Base-by-base conservation (phyloP, 2,888 invertebrate genomes). In the Asteroscopus sphinx region DNA sequence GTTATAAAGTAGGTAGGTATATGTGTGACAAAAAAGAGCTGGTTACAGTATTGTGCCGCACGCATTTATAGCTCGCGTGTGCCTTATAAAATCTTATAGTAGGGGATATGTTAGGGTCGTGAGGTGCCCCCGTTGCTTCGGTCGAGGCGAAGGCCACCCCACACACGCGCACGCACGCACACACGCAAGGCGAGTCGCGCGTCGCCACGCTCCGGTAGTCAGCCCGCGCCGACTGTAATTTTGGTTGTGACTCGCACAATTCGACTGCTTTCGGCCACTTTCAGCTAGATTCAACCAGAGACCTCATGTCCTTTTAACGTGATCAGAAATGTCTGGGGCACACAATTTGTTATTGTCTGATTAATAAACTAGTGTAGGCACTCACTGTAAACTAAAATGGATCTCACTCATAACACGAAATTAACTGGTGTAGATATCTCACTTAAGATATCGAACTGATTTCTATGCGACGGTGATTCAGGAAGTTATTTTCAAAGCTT, bases 141-240 rank as follows among this genome's bases (percentile, higher is more conserved):
- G 66, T 56, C 56, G 74, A 70, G 60, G 53, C 66, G 66, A 70
- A 73, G 74, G 70, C 71, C 74, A 35, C 57, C 6, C n/a, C 12
- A 11, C 63, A 16, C 45, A 4, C 26, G 8, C 40, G n/a, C 42
- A n/a, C 62, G 21, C 25, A 36, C 33, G 7, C n/a, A 3, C 26
- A 15, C 39, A 3, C 12, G 16, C 45, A 25, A 21, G 26, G 6
- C 25, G 25, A n/a, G n/a, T n/a, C 36, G 12, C 15, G 6, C 4
- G 26, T 11, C 4, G 2, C 40, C 11, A 9, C 26, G 9, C 26
- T n/a, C 12, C n/a, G n/a, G 11, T 15, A 26, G 36, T 45, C 21
- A 1, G 15, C 26, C 17, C 33, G 30, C 16, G 5, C 30, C 17
- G 17, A 48, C 28, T 3, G 6, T 11, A 9, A 30, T 8, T 47